Conservation (phyloP, 2,113 vertebrate genomes). For the Lamprologus ornatipinnis region DNA sequence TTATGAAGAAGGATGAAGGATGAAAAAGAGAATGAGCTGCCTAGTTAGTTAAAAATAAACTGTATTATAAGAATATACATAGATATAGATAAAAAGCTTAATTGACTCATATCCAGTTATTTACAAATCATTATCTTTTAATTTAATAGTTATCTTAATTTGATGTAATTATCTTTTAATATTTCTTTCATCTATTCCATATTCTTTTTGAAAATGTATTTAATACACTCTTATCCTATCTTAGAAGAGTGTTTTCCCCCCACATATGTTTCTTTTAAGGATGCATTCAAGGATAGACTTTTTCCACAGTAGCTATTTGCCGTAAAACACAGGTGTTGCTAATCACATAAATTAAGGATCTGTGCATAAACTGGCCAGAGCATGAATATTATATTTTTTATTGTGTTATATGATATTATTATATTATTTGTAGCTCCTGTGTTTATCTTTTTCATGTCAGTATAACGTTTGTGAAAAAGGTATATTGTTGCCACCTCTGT, state of each 20-base stretch:
- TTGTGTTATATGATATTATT: not conserved
- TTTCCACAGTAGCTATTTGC: not conserved
- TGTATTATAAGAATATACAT: not conserved
- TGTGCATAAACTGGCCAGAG: not conserved
- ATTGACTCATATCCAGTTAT: not conserved
- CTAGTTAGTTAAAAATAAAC: not conserved
- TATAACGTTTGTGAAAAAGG: not conserved
- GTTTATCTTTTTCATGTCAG: not conserved
- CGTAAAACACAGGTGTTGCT: not conserved
- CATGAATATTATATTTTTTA: not conserved
- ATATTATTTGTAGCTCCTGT: not conserved
- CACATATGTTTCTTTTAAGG: not conserved
- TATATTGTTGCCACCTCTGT: not conserved
- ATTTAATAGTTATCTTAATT: not conserved
- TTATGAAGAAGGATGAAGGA: not conserved
- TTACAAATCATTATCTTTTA: not conserved
- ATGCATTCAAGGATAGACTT: not conserved
- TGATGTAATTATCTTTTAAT: not conserved
- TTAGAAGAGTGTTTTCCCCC: fast-evolving
- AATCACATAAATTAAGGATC: not conserved
- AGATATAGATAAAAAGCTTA: not conserved
- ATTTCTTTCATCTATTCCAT: not conserved
- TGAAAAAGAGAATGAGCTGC: not conserved
- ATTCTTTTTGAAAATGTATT: not conserved
- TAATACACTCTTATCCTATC: not conserved